Conservation (phyloP, 2,888 invertebrate species). For the Ectemnius cavifrons region DNA sequence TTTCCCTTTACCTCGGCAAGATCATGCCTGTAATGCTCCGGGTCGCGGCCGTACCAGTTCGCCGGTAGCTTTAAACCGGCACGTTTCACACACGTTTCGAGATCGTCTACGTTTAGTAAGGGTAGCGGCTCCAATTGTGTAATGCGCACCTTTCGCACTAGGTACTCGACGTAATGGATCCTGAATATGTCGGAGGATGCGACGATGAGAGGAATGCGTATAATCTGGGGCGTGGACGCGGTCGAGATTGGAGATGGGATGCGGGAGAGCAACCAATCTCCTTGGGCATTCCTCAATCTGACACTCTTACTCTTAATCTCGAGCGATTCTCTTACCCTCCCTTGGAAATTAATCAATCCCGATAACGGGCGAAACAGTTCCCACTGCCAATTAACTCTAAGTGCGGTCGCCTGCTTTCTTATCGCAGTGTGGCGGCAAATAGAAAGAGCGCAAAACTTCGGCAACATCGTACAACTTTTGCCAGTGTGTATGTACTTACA, state of each 20-base stretch:
- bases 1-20: constrained; percentile 78
- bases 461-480: not conserved
- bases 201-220: constrained; percentile 24
- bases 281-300: not conserved
- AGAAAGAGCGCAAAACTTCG: not conserved
- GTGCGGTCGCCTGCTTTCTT: not conserved
- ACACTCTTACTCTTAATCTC: constrained; percentile 1
- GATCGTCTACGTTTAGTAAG: constrained; percentile 88
- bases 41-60: constrained; percentile 85
- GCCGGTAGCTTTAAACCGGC: constrained; percentile 87
- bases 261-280: not conserved
- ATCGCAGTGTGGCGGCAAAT: not conserved
- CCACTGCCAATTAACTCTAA: not conserved
- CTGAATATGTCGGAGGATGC: constrained; percentile 78
- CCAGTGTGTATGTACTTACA: not conserved
- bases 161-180: constrained; percentile 94
- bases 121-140: constrained; percentile 87
- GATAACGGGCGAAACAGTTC: not conserved
- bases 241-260: not conserved
- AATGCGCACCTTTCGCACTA: constrained; percentile 87
- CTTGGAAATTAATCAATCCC: not conserved
- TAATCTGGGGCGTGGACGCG: not conserved
- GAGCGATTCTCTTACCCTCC: constrained; percentile 1
- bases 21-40: constrained; percentile 78
- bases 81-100: constrained; percentile 89